These are phyloP conservation scores for Diphyllodes magnificus DNA, from an alignment of 2,113 vertebrate genomes.

Conservation along the genomic window DNA sequence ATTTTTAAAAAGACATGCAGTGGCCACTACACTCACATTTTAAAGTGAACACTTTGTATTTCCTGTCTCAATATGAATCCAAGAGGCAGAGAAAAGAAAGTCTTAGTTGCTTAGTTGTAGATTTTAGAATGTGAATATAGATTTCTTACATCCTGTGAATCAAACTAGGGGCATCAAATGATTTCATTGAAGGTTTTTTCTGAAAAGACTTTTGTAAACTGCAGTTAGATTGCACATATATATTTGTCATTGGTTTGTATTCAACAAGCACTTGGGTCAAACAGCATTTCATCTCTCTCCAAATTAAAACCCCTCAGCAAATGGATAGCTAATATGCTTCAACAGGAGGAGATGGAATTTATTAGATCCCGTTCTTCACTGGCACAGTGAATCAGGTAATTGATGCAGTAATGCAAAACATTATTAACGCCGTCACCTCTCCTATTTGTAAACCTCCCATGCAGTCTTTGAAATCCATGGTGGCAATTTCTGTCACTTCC, in stretches of 20 bases:
- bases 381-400: constrained; percentile 30
- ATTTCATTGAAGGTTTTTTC: background rate
- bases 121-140: background rate
- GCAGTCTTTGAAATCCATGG: constrained; percentile 5
- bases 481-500: background rate
- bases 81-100: background rate
- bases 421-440: constrained; percentile 42
- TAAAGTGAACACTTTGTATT: background rate
- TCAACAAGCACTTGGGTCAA: constrained; percentile 38
- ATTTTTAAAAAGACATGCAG: background rate
- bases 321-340: constrained; percentile 46
- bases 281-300: constrained; percentile 38
- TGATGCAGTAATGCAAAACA: constrained; percentile 42
- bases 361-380: constrained; percentile 26
- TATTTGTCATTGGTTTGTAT: background rate
- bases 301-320: constrained; percentile 59
- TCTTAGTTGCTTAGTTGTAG: background rate
- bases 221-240: background rate
- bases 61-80: background rate
- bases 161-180: background rate
- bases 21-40: background rate
- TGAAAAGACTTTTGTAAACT: background rate
- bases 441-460: constrained; percentile 4
- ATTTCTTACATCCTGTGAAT: background rate
- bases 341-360: constrained; percentile 62